Conservation (phyloP, 1,140 invertebrate genomes). For the Oncopodura yosiiana region DNA sequence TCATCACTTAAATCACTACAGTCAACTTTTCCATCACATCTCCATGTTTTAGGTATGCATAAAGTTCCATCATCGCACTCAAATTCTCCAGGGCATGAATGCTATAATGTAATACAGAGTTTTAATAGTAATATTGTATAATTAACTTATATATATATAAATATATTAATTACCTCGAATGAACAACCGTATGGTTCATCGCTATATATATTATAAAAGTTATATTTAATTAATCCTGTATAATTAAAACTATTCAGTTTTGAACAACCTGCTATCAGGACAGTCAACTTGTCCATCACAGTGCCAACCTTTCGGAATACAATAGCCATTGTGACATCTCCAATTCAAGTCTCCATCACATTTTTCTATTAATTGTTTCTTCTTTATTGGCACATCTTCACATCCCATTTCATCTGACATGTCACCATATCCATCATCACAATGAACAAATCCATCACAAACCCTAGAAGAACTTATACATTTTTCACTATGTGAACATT, state of each 20-base stretch:
- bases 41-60: slow-evolving; percentile 16
- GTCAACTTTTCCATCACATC: slow-evolving; percentile 70
- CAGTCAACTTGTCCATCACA: slow-evolving; percentile 28
- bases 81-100: slow-evolving; percentile 63
- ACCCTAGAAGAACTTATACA: background rate
- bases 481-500: background rate
- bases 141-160: background rate
- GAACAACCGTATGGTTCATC: slow-evolving; percentile 36
- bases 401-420: slow-evolving; percentile 72
- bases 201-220: too few species aligned
- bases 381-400: background rate
- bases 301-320: slow-evolving; percentile 41
- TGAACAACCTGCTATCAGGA: background rate
- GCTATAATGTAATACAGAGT: slow-evolving; percentile 42
- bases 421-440: slow-evolving; percentile 67
- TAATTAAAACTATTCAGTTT: too few species aligned
- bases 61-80: slow-evolving; percentile 47
- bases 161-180: slow-evolving; percentile 37
- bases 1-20: slow-evolving; percentile 77
- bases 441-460: slow-evolving; percentile 63
- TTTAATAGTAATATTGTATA: background rate
- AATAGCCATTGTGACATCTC: slow-evolving; percentile 41
- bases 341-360: slow-evolving; percentile 41
- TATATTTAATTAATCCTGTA: too few species aligned
- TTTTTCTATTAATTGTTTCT: too few species aligned